phyloP scores from a whole-genome alignment of 2,113 vertebrate species.

The Calidris pygmaea region DNA sequence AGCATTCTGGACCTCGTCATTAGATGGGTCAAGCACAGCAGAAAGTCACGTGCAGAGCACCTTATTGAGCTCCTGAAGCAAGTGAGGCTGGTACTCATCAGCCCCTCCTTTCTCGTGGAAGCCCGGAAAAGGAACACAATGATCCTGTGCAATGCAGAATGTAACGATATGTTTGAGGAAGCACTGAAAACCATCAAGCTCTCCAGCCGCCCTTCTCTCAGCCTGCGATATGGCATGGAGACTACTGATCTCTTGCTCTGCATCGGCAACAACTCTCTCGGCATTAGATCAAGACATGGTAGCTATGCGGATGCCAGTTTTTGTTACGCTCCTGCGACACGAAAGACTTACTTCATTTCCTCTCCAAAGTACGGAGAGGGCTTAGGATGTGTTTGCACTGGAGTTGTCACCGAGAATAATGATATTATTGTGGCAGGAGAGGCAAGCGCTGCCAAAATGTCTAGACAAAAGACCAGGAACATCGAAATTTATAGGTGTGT shows the following conservation, averaged over 20 bases:
- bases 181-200: conserved; percentile 73
- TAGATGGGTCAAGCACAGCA: conserved; percentile 84
- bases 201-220: conserved; percentile 75
- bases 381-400: conserved; percentile 86
- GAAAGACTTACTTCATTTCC: conserved; percentile 89
- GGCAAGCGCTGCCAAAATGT: conserved; percentile 81
- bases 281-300: conserved; percentile 88
- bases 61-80: conserved; percentile 88
- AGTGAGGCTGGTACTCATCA: conserved; percentile 86
- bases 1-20: conserved; percentile 92
- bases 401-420: conserved; percentile 90
- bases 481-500: conserved; percentile 93
- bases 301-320: conserved; percentile 91
- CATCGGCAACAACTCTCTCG: conserved; percentile 86
- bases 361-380: conserved; percentile 91
- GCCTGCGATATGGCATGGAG: conserved; percentile 95
- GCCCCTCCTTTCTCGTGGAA: conserved; percentile 83
- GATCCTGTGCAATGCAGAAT: conserved; percentile 83
- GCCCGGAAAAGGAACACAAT: conserved; percentile 83
- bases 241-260: conserved; percentile 92
- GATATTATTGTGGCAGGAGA: conserved; percentile 91
- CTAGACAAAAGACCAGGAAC: conserved; percentile 84
- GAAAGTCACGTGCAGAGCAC: conserved; percentile 69
- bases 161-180: conserved; percentile 76
- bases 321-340: conserved; percentile 85